Evolutionary conservation across 2,888 invertebrate genomes (phyloP).

Genomic region (Mythimna loreyi): DNA sequence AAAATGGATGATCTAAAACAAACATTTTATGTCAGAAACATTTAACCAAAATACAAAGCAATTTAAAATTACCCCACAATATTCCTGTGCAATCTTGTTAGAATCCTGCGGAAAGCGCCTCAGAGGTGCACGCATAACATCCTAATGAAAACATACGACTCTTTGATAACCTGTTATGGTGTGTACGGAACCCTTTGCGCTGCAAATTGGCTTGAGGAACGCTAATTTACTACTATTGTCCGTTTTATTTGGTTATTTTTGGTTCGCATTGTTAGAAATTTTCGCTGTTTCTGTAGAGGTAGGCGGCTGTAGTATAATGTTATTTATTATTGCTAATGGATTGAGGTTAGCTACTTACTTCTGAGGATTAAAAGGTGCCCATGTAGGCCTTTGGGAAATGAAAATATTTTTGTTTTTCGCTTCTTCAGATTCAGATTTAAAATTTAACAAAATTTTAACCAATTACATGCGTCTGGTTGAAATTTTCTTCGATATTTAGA

Average conservation of each 20-base stretch:
- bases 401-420: too few relatives aligned
- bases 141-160: constrained; percentile 89
- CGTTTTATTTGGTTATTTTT: constrained; percentile 68
- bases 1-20: not conserved
- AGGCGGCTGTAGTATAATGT: constrained; percentile 8
- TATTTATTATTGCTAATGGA: not conserved
- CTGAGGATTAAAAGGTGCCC: too few relatives aligned
- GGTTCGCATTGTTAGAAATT: constrained; percentile 50
- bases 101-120: constrained; percentile 69
- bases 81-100: constrained; percentile 53
- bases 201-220: constrained; percentile 80
- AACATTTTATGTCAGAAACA: not conserved
- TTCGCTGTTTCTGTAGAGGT: constrained; percentile 25
- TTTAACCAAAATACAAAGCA: constrained; percentile 49
- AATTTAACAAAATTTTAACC: too few relatives aligned
- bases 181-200: constrained; percentile 73
- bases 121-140: constrained; percentile 72
- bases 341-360: not conserved
- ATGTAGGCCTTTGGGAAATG: too few relatives aligned
- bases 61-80: constrained; percentile 57
- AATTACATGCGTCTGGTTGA: too few relatives aligned
- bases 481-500: too few relatives aligned
- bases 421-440: too few relatives aligned
- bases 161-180: constrained; percentile 88
- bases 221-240: constrained; percentile 79